These are phyloP conservation scores for Neolamprologus devosi DNA, from an alignment of 2,113 vertebrate genomes.

Conservation along the genomic window DNA sequence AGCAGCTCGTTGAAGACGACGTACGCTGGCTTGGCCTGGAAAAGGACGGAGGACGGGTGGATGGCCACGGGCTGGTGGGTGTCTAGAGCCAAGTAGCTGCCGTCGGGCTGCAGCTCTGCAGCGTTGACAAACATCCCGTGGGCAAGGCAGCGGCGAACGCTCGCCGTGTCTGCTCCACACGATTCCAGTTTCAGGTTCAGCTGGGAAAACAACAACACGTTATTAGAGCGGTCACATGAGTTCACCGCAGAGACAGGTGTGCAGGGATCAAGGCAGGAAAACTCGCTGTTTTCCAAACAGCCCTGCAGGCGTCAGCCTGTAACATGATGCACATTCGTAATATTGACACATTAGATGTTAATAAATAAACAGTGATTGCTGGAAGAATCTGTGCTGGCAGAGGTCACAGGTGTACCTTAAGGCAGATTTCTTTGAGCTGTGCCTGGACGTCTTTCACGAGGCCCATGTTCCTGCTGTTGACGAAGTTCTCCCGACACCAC, in stretches of 20 bases:
- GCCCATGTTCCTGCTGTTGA: slow-evolving; percentile 90
- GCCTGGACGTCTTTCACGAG: slow-evolving; percentile 84
- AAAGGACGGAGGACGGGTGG: slow-evolving; percentile 92
- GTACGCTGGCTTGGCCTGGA: slow-evolving; percentile 86
- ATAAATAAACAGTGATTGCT: not conserved
- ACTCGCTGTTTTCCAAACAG: not conserved
- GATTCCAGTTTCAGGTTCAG: slow-evolving; percentile 83
- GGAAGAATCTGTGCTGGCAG: not conserved
- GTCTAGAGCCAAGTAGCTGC: slow-evolving; percentile 80
- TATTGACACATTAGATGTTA: not conserved
- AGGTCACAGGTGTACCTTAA: slow-evolving; percentile 78
- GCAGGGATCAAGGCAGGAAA: not conserved
- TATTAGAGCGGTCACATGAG: not conserved
- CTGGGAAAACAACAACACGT: slow-evolving; percentile 45
- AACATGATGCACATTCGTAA: not conserved
- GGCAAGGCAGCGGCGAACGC: slow-evolving; percentile 86
- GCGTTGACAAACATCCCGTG: slow-evolving; percentile 88
- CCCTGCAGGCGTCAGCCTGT: not conserved
- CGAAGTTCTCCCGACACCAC: slow-evolving; percentile 95
- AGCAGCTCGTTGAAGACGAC: slow-evolving; percentile 87
- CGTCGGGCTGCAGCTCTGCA: slow-evolving; percentile 85
- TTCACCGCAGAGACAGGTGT: not conserved
- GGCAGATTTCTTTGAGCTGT: slow-evolving; percentile 89
- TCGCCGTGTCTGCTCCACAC: slow-evolving; percentile 68
- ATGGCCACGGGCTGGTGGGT: slow-evolving; percentile 84